These are phyloP conservation scores for Leptodactylus fuscus DNA, from an alignment of 2,113 vertebrate species.

Conservation along the genomic window DNA sequence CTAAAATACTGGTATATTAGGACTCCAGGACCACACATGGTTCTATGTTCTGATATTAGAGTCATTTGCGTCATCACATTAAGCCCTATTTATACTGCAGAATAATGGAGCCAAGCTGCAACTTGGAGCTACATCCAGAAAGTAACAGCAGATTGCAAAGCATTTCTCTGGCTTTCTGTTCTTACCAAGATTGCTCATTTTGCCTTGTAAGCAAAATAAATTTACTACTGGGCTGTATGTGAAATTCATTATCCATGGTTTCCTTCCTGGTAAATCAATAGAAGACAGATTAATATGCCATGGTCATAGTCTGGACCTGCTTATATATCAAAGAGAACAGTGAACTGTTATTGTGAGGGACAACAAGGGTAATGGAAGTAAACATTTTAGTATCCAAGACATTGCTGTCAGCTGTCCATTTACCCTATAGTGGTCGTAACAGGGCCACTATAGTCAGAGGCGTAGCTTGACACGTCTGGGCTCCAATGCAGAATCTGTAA, in stretches of 20 bases:
- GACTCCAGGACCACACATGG: background rate
- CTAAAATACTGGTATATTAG: background rate
- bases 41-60: conserved; percentile 4
- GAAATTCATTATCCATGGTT: background rate
- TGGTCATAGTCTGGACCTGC: background rate
- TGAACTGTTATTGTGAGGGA: too few relatives aligned
- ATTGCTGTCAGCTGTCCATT: too few relatives aligned
- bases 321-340: too few relatives aligned
- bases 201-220: background rate
- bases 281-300: background rate
- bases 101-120: background rate
- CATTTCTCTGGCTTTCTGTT: background rate
- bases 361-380: too few relatives aligned
- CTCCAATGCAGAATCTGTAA: too few relatives aligned
- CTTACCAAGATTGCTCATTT: background rate
- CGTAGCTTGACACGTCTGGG: too few relatives aligned
- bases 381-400: too few relatives aligned
- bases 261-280: background rate
- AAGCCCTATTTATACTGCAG: background rate
- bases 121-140: background rate
- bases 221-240: background rate
- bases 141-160: background rate
- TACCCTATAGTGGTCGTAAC: too few relatives aligned
- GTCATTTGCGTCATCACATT: background rate
- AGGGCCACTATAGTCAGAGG: too few relatives aligned